phyloP scores from a whole-genome alignment of 2,797 vertebrate genomes.

The Zenarchopterus dispar region DNA sequence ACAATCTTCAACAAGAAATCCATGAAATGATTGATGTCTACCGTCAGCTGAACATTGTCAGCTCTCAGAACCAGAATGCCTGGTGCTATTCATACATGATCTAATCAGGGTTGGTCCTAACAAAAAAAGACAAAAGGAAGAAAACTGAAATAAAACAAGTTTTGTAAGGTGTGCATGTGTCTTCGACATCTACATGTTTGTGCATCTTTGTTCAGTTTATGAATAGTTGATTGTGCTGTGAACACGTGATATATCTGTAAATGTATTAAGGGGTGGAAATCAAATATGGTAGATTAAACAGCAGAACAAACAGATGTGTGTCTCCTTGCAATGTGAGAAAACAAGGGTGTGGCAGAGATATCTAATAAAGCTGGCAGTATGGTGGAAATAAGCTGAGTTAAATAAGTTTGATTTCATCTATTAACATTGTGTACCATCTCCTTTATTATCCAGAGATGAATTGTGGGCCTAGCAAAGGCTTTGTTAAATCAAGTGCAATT shows the following conservation, averaged over 20 bases:
- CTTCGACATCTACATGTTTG: background rate
- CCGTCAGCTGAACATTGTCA: background rate
- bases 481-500: constrained; percentile 17
- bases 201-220: constrained; percentile 15
- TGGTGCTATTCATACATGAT: constrained; percentile 24
- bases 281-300: constrained; percentile 77
- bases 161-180: background rate
- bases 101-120: background rate
- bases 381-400: constrained; percentile 68
- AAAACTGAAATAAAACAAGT: too few species aligned
- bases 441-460: constrained; percentile 71
- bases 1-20: background rate
- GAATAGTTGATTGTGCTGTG: constrained; percentile 44
- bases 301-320: constrained; percentile 75
- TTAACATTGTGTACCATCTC: constrained; percentile 73
- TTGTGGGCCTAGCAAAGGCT: constrained; percentile 52
- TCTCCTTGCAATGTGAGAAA: constrained; percentile 66
- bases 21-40: background rate
- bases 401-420: constrained; percentile 71
- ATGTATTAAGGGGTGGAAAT: constrained; percentile 71
- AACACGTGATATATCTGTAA: constrained; percentile 55
- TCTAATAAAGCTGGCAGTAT: constrained; percentile 69
- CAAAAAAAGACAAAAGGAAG: too few species aligned
- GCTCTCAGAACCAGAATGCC: constrained; percentile 21
- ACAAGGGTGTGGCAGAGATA: constrained; percentile 62